Conservation (phyloP, 2,888 invertebrate species). For the Acrobeloides nanus region DNA sequence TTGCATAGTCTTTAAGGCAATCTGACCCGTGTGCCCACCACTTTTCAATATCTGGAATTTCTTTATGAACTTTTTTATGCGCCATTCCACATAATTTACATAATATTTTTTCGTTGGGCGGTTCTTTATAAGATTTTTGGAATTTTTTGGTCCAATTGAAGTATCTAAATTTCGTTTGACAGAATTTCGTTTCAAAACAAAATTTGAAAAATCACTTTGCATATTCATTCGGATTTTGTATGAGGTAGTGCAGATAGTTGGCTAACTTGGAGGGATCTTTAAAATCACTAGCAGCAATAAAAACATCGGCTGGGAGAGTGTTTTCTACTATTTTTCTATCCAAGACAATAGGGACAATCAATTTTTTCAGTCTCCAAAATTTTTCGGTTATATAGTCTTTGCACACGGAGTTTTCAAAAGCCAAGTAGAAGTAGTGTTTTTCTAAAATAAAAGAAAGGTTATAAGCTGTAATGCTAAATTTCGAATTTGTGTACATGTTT, state of each 20-base stretch:
- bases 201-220: slow-evolving; percentile 19
- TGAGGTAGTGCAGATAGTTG: slow-evolving; percentile 54
- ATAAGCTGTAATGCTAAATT: no score
- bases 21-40: no score
- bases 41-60: no score
- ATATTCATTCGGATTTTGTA: slow-evolving; percentile 54
- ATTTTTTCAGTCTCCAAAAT: slow-evolving; percentile 37
- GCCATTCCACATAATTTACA: no score
- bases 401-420: slow-evolving; percentile 49
- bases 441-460: slow-evolving; percentile 19
- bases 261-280: slow-evolving; percentile 54
- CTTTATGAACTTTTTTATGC: no score
- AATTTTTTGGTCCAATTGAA: slow-evolving; percentile 5
- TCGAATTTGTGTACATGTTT: no score
- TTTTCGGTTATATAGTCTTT: slow-evolving; percentile 48
- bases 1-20: no score
- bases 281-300: slow-evolving; percentile 57
- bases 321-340: slow-evolving; percentile 2
- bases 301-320: slow-evolving; percentile 19
- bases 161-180: background rate
- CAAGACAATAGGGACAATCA: slow-evolving; percentile 38
- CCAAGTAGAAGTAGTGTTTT: slow-evolving; percentile 40
- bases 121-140: no score
- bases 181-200: background rate
- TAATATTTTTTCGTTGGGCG: no score